Conservation (phyloP, 2,797 vertebrate genomes). For the Clarias pachynema region DNA sequence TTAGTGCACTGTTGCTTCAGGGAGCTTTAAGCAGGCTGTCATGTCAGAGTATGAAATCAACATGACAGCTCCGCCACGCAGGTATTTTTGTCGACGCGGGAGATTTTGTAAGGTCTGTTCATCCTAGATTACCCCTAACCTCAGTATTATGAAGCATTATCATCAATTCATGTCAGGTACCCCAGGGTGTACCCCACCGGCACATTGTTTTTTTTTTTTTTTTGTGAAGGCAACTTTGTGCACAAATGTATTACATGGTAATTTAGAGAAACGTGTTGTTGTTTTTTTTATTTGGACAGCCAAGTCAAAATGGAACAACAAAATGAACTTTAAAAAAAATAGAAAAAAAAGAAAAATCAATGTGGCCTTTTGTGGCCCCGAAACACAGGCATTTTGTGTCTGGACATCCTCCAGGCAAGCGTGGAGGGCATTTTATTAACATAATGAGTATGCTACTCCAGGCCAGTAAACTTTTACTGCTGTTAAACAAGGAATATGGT, state of each 20-base stretch:
- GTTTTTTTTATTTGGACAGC: slow-evolving; percentile 3
- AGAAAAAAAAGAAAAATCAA: slow-evolving; percentile 7
- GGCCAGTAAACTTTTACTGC: slow-evolving; percentile 45
- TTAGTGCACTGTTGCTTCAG: slow-evolving; percentile 25
- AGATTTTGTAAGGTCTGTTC: slow-evolving; percentile 21
- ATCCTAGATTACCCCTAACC: slow-evolving; percentile 32
- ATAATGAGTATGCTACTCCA: slow-evolving; percentile 51
- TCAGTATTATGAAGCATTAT: slow-evolving; percentile 50
- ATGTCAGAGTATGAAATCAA: slow-evolving; percentile 47
- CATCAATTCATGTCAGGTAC: slow-evolving; percentile 43
- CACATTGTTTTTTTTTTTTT: neutral
- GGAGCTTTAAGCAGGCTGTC: slow-evolving; percentile 35
- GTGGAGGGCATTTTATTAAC: slow-evolving; percentile 57
- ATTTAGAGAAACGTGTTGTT: slow-evolving; percentile 2
- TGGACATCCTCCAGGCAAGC: slow-evolving; percentile 49
- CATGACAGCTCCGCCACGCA: slow-evolving; percentile 50
- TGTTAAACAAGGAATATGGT: slow-evolving; percentile 42
- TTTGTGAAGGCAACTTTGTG: slow-evolving; percentile 25
- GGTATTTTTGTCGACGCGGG: slow-evolving; percentile 19
- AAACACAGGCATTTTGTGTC: slow-evolving; percentile 37
- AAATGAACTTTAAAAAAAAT: slow-evolving; percentile 4
- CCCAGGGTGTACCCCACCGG: neutral
- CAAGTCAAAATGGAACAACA: slow-evolving; percentile 35
- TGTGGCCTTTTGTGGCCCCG: slow-evolving; percentile 15
- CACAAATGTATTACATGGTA: neutral